These are phyloP conservation scores for Emys orbicularis DNA, from an alignment of 2,797 vertebrate species.

Conservation along the genomic window DNA sequence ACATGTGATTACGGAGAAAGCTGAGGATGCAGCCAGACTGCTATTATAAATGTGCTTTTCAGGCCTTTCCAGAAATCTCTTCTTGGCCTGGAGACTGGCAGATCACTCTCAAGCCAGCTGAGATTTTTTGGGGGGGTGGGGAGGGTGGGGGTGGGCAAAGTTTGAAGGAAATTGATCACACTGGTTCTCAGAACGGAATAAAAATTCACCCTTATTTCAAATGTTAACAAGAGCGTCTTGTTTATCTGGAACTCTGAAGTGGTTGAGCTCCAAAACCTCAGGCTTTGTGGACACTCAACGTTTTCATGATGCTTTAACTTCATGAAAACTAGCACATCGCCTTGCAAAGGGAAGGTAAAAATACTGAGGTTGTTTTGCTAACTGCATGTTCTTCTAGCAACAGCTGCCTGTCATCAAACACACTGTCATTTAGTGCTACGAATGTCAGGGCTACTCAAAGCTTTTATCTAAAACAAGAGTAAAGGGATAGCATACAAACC, in stretches of 20 bases:
- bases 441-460: background rate
- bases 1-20: no score
- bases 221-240: background rate
- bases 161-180: background rate
- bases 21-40: no score
- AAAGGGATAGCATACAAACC: background rate
- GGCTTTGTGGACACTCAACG: background rate
- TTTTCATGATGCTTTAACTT: background rate
- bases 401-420: background rate
- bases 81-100: background rate
- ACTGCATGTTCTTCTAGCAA: background rate
- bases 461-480: background rate
- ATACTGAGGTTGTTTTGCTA: background rate
- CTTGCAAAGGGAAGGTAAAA: background rate
- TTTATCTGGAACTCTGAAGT: background rate
- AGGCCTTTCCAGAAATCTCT: background rate
- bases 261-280: background rate
- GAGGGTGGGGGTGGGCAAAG: background rate
- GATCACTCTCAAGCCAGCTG: background rate
- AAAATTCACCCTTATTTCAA: background rate
- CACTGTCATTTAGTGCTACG: background rate
- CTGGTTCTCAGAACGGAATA: background rate
- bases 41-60: background rate
- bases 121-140: background rate
- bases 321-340: background rate